These are phyloP conservation scores for Drosophila atroscutellata DNA, from an alignment of 2,888 invertebrate genomes.

Conservation along the genomic window DNA sequence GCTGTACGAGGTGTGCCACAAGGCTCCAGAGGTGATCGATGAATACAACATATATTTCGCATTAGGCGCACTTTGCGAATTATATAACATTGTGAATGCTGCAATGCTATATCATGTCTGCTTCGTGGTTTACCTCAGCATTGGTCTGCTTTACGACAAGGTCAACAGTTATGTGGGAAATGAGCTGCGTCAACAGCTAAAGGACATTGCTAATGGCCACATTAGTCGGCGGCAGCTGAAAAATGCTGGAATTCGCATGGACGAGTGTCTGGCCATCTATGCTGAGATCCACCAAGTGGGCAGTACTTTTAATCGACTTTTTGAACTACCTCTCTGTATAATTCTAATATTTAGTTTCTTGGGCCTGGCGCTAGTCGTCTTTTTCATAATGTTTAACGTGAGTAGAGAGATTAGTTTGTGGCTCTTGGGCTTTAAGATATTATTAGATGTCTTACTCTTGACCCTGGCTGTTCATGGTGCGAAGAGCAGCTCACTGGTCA, in stretches of 20 bases:
- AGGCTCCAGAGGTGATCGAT: neutral
- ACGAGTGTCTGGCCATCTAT: slow-evolving; percentile 59
- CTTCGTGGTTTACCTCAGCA: slow-evolving; percentile 61
- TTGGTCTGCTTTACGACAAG: slow-evolving; percentile 58
- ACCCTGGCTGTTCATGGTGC: slow-evolving; percentile 60
- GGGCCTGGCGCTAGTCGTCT: slow-evolving; percentile 31
- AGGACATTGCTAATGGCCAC: neutral
- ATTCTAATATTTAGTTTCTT: slow-evolving; percentile 39
- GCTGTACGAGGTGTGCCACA: slow-evolving; percentile 34
- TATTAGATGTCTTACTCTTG: slow-evolving; percentile 57
- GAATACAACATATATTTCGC: accelerated
- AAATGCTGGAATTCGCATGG: slow-evolving; percentile 31
- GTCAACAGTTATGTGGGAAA: slow-evolving; percentile 52
- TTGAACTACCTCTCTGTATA: slow-evolving; percentile 55
- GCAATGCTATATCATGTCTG: slow-evolving; percentile 49
- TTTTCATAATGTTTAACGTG: slow-evolving; percentile 4
- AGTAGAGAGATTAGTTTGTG: neutral
- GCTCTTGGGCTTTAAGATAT: slow-evolving; percentile 25
- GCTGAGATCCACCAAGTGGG: slow-evolving; percentile 51
- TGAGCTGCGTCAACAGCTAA: slow-evolving; percentile 48
- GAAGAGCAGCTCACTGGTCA: slow-evolving; percentile 38
- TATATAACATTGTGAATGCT: slow-evolving; percentile 16
- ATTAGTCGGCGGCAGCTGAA: slow-evolving; percentile 15
- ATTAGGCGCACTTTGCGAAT: neutral
- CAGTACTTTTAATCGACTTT: slow-evolving; percentile 45